These are phyloP conservation scores for Daubentonia madagascariensis DNA, from an alignment of 2,113 vertebrate species.

Conservation along the genomic window DNA sequence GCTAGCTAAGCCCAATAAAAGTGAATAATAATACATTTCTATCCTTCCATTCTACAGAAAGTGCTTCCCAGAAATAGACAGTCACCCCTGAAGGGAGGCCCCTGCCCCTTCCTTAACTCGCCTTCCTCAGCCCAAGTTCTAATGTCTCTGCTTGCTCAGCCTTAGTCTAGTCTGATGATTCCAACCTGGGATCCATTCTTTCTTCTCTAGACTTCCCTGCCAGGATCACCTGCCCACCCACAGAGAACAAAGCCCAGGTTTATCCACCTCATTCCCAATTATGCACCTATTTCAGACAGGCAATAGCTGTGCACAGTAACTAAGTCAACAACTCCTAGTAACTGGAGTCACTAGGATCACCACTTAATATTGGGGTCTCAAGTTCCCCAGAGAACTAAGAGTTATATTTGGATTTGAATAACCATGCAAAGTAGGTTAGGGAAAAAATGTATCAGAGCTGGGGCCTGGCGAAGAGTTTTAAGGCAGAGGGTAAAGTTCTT, in stretches of 20 bases:
- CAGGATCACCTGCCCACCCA: neutral
- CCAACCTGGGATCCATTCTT: neutral
- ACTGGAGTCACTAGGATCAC: neutral
- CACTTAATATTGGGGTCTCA: neutral
- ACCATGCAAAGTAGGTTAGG: neutral
- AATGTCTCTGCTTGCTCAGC: neutral
- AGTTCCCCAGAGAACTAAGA: neutral
- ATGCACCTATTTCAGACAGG: neutral
- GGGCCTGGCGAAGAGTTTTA: neutral
- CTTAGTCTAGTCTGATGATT: neutral
- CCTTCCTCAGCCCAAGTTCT: neutral
- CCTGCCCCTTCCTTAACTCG: neutral
- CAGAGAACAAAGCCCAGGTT: neutral
- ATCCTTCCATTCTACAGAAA: neutral
- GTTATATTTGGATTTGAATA: neutral
- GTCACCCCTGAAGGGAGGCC: accelerated
- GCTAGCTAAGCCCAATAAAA: neutral
- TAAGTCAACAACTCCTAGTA: neutral
- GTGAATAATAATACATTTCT: neutral
- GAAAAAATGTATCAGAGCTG: neutral
- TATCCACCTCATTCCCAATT: neutral
- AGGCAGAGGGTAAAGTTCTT: neutral
- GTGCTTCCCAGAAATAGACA: neutral
- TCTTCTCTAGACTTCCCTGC: neutral
- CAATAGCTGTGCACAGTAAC: neutral